Base-by-base conservation (phyloP, 2,888 invertebrate genomes). In the Dryomyza anilis region DNA sequence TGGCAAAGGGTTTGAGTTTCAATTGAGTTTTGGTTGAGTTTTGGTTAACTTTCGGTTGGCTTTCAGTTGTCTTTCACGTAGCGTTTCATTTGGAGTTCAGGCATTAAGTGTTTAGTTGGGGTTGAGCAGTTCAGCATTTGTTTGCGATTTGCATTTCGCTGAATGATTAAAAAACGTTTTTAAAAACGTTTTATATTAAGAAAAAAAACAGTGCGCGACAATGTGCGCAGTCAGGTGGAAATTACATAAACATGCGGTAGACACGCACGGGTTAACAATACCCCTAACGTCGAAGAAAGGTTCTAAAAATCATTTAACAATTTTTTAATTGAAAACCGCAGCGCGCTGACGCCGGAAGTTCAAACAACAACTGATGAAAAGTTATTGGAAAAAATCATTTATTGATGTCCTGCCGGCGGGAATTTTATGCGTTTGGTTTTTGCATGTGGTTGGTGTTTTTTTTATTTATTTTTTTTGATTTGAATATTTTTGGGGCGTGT, bases 341-440 rank as follows among this genome's bases (percentile, higher is more conserved):
- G 61, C 66, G 67, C n/a, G n/a, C n/a, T n/a, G n/a, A n/a, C 64
- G 65, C 66, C 68, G 61, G 63, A 39, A 33, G 27, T 61, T n/a
- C 12, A n/a, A 39, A 39, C 39, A 39, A 7, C 4, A 39, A 4
- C 39, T n/a, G 39, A 8, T 23, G 23, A 23, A 21, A 8, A 23
- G 21, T 55, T 55, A 55, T 55, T 55, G 55, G 36, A 23, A 55
- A 39, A 7, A 3, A 39, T 14, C 8, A 39, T 39, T 39, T 2
- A 39, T 39, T 45, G 71, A 70, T 73, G 71, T 73, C 74, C 76
- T 73, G 76, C 76, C 76, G 76, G 70, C 72, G 74, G 76, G 77
- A 77, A 77, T 77, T n/a, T n/a, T n/a, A n/a, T n/a, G n/a, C n/a
- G n/a, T n/a, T n/a, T n/a, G n/a, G n/a, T n/a, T n/a, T n/a, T n/a